Evolutionary conservation across 2,888 invertebrate genomes (phyloP).

Genomic region (Steromphala cineraria): DNA sequence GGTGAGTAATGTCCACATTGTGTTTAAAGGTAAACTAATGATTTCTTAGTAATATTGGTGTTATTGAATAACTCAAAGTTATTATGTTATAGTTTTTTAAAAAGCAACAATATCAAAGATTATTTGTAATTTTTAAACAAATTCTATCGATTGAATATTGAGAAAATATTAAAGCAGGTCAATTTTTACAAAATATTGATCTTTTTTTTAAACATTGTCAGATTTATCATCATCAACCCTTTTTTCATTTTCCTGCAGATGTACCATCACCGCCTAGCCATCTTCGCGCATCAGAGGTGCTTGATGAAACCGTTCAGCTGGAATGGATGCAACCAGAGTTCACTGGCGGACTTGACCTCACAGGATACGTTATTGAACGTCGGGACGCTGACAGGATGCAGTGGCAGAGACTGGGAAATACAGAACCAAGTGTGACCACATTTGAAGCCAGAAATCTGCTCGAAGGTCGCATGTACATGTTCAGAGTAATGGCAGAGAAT

Average conservation of each 20-base stretch:
- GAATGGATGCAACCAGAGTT: constrained; percentile 91
- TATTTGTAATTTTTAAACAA: no score
- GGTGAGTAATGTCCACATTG: constrained; percentile 81
- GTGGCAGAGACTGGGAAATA: constrained; percentile 57
- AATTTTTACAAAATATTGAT: no score
- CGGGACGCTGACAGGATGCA: constrained; percentile 77
- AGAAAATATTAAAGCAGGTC: no score
- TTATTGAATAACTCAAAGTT: no score
- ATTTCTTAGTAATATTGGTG: no score
- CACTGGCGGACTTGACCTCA: constrained; percentile 84
- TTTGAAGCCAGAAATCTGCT: constrained; percentile 78
- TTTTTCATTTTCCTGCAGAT: constrained; percentile 48
- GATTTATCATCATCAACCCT: no score
- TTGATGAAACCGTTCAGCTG: constrained; percentile 80
- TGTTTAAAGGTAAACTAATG: no score
- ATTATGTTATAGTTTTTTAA: no score
- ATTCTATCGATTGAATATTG: no score
- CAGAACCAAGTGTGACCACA: constrained; percentile 46
- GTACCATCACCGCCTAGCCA: constrained; percentile 67
- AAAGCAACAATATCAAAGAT: no score
- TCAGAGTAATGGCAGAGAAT: constrained; percentile 90
- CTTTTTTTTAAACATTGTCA: no score
- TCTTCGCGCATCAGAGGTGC: constrained; percentile 59
- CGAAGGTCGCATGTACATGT: constrained; percentile 93
- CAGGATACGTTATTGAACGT: constrained; percentile 69